Conservation (phyloP, 2,888 invertebrate species). For the Masnerella sp. region DNA sequence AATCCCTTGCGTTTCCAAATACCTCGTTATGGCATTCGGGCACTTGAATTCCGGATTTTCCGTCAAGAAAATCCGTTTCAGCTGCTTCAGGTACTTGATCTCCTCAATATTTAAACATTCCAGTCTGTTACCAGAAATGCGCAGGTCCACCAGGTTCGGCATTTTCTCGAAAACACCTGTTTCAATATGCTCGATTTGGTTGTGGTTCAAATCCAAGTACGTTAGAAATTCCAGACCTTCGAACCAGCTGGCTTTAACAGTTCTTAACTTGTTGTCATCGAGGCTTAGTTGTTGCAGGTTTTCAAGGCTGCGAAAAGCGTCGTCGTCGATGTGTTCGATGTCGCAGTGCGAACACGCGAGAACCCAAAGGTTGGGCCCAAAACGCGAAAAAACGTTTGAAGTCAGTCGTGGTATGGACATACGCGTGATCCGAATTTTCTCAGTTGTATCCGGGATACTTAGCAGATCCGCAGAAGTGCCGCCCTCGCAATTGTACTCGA, state of each 20-base stretch:
- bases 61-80: slow-evolving; percentile 68
- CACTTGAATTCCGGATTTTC: slow-evolving; percentile 72
- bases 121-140: slow-evolving; percentile 73
- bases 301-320: slow-evolving; percentile 66
- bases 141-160: slow-evolving; percentile 69
- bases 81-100: slow-evolving; percentile 63
- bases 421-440: slow-evolving; percentile 68
- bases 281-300: slow-evolving; percentile 72
- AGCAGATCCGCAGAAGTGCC: slow-evolving; percentile 68
- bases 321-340: slow-evolving; percentile 69
- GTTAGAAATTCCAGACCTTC: slow-evolving; percentile 66
- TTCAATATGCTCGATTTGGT: slow-evolving; percentile 70
- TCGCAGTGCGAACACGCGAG: slow-evolving; percentile 70
- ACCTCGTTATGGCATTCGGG: slow-evolving; percentile 67
- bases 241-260: slow-evolving; percentile 70
- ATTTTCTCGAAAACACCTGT: slow-evolving; percentile 67
- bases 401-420: slow-evolving; percentile 69
- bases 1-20: slow-evolving; percentile 64
- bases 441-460: slow-evolving; percentile 63
- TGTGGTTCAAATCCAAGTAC: slow-evolving; percentile 73
- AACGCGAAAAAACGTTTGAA: slow-evolving; percentile 66
- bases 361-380: slow-evolving; percentile 68
- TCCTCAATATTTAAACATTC: slow-evolving; percentile 69
- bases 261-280: slow-evolving; percentile 68
- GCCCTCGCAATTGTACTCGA: slow-evolving; percentile 68